A percentile compares a stretch with the other conserved stretches of the same genome.
These are phyloP conservation scores for Meriones unguiculatus DNA, from an alignment of 2,113 vertebrate species.

Conservation along the genomic window DNA sequence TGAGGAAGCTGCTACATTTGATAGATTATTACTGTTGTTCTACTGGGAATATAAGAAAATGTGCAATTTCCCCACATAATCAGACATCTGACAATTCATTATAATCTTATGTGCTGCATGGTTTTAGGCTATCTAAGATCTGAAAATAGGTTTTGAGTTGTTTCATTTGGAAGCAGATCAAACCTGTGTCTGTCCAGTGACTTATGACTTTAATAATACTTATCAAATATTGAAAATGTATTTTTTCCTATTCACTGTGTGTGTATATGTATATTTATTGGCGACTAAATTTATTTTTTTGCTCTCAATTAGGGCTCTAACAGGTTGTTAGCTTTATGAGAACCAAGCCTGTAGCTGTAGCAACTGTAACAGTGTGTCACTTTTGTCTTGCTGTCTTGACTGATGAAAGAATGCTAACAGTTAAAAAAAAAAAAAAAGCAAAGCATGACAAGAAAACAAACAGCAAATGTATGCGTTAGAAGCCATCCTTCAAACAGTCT, in stretches of 20 bases:
- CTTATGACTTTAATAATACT: constrained; percentile 62
- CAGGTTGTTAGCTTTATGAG: constrained; percentile 24
- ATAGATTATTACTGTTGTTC: constrained; percentile 69
- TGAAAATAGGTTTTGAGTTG: constrained; percentile 54
- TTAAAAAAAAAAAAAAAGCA: not conserved
- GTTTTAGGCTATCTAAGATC: constrained; percentile 61
- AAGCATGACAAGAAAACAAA: not conserved
- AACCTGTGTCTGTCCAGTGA: constrained; percentile 57
- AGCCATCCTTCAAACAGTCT: not conserved
- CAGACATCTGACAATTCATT: constrained; percentile 72
- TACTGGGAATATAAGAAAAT: constrained; percentile 71
- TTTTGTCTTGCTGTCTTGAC: constrained; percentile 33
- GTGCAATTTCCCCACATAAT: constrained; percentile 45
- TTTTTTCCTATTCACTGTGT: constrained; percentile 45
- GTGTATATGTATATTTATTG: constrained; percentile 22
- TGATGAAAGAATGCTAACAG: constrained; percentile 8
- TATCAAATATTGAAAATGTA: constrained; percentile 44
- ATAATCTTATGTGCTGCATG: constrained; percentile 53
- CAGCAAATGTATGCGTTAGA: not conserved
- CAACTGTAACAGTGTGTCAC: constrained; percentile 25
- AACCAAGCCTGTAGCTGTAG: constrained; percentile 6
- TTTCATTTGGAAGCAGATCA: constrained; percentile 65
- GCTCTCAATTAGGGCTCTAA: constrained; percentile 46
- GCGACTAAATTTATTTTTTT: constrained; percentile 43
- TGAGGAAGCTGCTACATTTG: constrained; percentile 45